Evolutionary conservation across 1,140 invertebrate genomes (phyloP).

Genomic region (Drosophila ogumai): DNA sequence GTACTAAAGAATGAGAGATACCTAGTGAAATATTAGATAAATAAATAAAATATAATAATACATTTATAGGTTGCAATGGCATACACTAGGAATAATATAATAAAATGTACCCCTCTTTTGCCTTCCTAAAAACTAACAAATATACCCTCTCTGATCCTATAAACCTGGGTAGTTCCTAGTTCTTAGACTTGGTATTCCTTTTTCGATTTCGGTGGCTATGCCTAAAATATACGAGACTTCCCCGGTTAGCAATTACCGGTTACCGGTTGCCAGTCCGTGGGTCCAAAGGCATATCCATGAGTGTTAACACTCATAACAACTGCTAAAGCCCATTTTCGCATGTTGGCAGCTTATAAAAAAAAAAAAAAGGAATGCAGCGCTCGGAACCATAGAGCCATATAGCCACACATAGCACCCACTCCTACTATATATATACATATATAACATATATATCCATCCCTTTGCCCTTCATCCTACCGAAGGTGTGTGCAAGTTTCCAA

Average conservation of each 20-base stretch:
- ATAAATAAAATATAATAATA: background rate
- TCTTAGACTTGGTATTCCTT: conserved; percentile 8
- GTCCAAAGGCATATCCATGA: conserved; percentile 68
- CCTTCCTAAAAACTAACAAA: background rate
- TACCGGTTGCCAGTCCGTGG: conserved; percentile 37
- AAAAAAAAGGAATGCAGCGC: conserved; percentile 53
- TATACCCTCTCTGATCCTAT: background rate
- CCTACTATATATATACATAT: conserved; percentile 2
- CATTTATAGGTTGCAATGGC: no score
- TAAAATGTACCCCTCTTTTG: background rate
- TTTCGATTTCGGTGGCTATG: conserved; percentile 41
- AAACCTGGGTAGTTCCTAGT: conserved; percentile 13
- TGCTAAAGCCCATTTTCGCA: conserved; percentile 83
- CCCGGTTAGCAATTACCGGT: conserved; percentile 45
- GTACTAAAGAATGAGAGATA: conserved; percentile 3
- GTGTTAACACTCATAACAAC: conserved; percentile 84
- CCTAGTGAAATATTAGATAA: background rate
- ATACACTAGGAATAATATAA: no score
- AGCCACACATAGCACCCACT: conserved; percentile 52
- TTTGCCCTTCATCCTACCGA: conserved; percentile 10
- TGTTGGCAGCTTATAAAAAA: conserved; percentile 83
- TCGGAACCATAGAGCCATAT: conserved; percentile 52
- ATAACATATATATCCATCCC: conserved; percentile 10
- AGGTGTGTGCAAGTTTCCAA: conserved; percentile 63
- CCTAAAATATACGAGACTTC: conserved; percentile 36